phyloP scores from a whole-genome alignment of 2,113 vertebrate species.

The Vicugna pacos region DNA sequence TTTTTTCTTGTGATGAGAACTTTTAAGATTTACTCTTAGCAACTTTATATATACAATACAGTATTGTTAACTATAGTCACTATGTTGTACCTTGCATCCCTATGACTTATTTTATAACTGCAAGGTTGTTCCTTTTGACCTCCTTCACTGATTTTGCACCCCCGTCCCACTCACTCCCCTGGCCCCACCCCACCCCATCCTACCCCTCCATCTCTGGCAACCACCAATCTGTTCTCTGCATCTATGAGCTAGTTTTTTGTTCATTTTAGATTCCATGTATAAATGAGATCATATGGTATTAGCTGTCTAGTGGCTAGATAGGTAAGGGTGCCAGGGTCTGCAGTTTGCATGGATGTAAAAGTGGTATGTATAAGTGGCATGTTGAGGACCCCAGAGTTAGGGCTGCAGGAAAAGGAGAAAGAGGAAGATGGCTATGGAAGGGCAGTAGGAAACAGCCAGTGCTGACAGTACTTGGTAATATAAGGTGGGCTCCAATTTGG shows the following conservation, averaged over 20 bases:
- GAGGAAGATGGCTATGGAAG: neutral
- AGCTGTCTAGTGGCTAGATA: neutral
- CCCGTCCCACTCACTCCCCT: too few species aligned
- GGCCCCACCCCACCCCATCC: neutral
- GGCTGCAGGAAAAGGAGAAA: neutral
- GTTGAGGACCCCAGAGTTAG: neutral
- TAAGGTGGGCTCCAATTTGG: neutral
- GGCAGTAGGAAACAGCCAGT: neutral
- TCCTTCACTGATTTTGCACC: neutral
- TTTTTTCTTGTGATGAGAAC: neutral
- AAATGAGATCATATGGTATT: neutral
- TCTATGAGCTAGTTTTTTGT: neutral
- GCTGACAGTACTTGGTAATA: neutral
- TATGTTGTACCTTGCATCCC: neutral
- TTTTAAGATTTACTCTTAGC: neutral
- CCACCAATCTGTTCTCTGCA: neutral
- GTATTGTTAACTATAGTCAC: neutral
- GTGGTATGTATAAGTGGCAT: neutral
- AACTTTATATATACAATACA: too few species aligned
- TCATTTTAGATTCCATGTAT: neutral
- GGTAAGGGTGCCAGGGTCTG: neutral
- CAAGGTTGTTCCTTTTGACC: neutral
- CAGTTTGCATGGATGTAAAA: neutral
- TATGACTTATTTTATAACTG: neutral
- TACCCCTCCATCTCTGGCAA: neutral